phyloP scores from a whole-genome alignment of 2,797 vertebrate genomes.

The Erethizon dorsatum region DNA sequence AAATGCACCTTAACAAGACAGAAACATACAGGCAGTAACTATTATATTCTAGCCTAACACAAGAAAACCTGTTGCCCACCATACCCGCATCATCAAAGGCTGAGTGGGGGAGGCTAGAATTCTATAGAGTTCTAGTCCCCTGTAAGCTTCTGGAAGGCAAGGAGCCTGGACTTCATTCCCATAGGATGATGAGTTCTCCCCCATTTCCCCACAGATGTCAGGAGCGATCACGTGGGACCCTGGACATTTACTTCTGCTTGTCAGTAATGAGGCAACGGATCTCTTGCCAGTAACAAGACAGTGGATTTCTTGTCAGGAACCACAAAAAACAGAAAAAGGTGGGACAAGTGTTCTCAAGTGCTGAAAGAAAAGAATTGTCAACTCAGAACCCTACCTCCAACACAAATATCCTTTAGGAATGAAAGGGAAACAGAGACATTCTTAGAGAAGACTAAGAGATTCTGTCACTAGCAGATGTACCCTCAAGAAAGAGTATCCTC shows the following conservation, averaged over 20 bases:
- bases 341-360: not conserved
- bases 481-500: conserved; percentile 7
- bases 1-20: not conserved
- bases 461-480: not conserved
- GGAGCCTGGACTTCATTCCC: not conserved
- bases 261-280: not conserved
- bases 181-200: not conserved
- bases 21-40: not conserved
- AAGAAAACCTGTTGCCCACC: not conserved
- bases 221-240: not conserved
- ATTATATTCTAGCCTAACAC: not conserved
- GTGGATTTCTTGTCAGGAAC: not conserved
- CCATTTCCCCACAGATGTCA: not conserved
- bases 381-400: not conserved
- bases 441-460: not conserved
- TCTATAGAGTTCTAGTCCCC: not conserved
- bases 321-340: not conserved
- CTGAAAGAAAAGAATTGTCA: not conserved
- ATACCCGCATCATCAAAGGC: not conserved
- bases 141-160: not conserved
- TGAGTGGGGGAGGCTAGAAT: not conserved
- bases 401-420: not conserved
- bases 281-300: not conserved
- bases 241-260: not conserved
- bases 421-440: conserved; percentile 41